Evolutionary conservation across 2,113 vertebrate genomes (phyloP).

Genomic region (Pseudonaja textilis): DNA sequence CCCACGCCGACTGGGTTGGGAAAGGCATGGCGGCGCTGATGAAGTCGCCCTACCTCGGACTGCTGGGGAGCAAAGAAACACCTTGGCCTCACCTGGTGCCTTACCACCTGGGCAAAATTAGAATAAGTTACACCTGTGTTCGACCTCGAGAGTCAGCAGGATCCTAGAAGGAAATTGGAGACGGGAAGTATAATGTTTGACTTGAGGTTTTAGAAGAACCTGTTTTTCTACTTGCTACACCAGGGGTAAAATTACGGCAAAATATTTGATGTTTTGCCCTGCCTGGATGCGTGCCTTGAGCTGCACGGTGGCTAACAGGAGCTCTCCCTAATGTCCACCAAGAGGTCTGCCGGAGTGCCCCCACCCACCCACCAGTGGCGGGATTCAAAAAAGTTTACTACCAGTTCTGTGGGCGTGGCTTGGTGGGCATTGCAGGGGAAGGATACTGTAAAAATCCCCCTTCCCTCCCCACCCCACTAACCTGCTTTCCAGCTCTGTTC

Average conservation of each 20-base stretch:
- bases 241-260: background rate
- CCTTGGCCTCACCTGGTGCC: background rate
- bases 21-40: background rate
- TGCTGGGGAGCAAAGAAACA: background rate
- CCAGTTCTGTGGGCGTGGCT: no score
- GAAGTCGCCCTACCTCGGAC: background rate
- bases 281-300: background rate
- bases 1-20: background rate
- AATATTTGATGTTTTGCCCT: no score
- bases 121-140: background rate
- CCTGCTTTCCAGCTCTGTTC: no score
- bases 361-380: no score
- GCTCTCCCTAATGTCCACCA: background rate
- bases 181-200: background rate
- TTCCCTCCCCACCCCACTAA: no score
- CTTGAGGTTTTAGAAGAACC: background rate
- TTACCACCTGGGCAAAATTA: background rate
- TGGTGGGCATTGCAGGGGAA: no score
- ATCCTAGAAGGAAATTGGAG: background rate
- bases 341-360: background rate
- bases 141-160: background rate
- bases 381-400: no score
- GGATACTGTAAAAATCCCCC: no score
- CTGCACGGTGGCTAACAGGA: no score
- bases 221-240: background rate